Evolutionary conservation across 2,113 vertebrate genomes (phyloP).

Genomic region (Anas platyrhynchos): DNA sequence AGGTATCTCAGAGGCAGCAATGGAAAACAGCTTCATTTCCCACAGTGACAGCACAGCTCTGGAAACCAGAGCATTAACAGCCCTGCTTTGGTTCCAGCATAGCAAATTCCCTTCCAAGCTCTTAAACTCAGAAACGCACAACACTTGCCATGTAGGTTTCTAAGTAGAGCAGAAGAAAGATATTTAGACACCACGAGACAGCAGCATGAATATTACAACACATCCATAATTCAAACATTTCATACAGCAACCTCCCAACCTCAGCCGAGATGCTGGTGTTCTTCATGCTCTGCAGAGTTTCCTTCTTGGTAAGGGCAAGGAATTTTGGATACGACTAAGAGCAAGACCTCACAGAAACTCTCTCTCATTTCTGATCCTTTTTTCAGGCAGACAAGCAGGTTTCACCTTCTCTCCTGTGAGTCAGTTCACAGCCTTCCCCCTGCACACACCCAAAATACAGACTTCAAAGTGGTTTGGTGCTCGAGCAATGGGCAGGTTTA

Average conservation of each 20-base stretch:
- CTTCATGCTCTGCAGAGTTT: background rate
- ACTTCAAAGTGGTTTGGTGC: background rate
- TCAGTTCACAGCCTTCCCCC: background rate
- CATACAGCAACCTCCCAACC: background rate
- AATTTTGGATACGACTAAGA: background rate
- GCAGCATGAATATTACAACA: background rate
- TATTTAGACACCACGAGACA: background rate
- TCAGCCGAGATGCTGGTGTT: background rate
- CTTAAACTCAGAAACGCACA: background rate
- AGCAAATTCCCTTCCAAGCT: background rate
- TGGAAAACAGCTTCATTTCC: background rate
- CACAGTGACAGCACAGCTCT: background rate
- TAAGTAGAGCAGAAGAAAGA: background rate
- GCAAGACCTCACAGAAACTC: background rate
- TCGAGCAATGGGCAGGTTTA: background rate
- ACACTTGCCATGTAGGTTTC: background rate
- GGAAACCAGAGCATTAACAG: background rate
- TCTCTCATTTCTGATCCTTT: background rate
- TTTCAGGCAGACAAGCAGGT: background rate
- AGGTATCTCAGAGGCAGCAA: background rate
- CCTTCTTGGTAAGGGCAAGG: rapidly evolving
- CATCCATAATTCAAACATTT: background rate
- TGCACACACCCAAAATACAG: background rate
- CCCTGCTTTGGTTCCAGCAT: background rate
- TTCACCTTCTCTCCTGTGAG: background rate